Evolutionary conservation across 2,888 invertebrate genomes (phyloP), one percentile per base, ranked within the genome.

Genomic region (Epinotia bilunana): DNA sequence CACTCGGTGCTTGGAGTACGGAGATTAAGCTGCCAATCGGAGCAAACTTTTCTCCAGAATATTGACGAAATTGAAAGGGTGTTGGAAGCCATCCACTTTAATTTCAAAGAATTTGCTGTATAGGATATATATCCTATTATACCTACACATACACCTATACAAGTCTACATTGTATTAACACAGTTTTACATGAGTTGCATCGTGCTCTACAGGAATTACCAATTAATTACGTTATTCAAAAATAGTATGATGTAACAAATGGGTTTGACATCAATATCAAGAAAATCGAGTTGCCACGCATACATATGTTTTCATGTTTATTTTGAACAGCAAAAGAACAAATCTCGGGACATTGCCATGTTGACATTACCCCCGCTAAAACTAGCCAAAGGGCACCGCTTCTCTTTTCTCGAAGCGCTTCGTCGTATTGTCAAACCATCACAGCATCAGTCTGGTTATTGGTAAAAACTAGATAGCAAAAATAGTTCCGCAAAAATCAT

Each of bases 21-120:
- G 57, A 58, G 55, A 57, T 64, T 55, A 53, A 61, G 13, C 28
- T 63, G 55, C 43, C 57, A 64, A 64, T 63, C 58, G 60, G 23
- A 33, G 49, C 39, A 53, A 12, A 39, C 20, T 33, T 23, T 61
- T 23, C 57, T 60, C 60, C 43, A 60, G 46, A 69, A 58, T 58
- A 58, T 69, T 60, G 58, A 60, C 46, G 28, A 46, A 46, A 60
- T 69, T 69, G 58, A 16, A 69, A 69, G 13, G 69, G 46, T 46
- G 39, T 39, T 57, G 20, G 33, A 67, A 20, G 39, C 20, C 20
- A 46, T 28, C 33, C 33, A 28, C 28, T 28, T 43, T 20, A 11
- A 43, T 68, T 23, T 18, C 43, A 68, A 33, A 39, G 1, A 39
- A 53, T 12, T 13, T 49, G 5, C 49, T 13, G 16, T 49, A 49